Evolutionary conservation across 2,888 invertebrate species (phyloP).

Genomic region (Apamea sordens): DNA sequence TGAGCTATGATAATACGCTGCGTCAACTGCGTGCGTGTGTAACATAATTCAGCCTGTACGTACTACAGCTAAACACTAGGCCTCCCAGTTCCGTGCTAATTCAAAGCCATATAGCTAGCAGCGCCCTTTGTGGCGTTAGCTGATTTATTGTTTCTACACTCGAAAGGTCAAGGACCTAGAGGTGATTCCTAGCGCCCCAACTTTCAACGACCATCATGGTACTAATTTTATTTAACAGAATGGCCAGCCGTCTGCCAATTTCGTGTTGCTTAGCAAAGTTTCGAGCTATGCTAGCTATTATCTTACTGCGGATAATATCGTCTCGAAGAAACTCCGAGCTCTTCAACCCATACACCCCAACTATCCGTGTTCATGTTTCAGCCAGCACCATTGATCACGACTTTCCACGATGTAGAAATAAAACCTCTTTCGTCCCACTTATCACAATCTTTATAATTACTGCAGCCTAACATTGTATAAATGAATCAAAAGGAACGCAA

Average conservation of each 20-base stretch:
- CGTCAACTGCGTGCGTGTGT: not conserved
- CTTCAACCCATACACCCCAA: not conserved
- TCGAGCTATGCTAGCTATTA: constrained; percentile 2
- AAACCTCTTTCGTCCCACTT: not conserved
- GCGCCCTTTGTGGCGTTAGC: not conserved
- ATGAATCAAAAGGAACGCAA: constrained; percentile 41
- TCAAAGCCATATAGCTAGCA: not conserved
- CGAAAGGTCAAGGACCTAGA: not conserved
- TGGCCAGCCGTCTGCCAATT: not conserved
- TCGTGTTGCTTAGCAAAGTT: not conserved
- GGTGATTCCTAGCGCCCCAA: not conserved
- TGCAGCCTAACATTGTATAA: constrained; percentile 26
- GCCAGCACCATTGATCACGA: not conserved
- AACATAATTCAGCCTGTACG: not conserved
- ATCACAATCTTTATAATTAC: constrained; percentile 4
- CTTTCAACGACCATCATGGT: not conserved
- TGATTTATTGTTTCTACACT: not conserved
- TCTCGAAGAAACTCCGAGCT: not conserved
- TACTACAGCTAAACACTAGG: not conserved
- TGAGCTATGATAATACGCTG: not conserved
- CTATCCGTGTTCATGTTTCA: not conserved
- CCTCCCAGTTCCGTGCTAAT: not conserved
- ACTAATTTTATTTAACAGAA: not conserved
- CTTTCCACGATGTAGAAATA: not conserved
- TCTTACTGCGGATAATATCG: constrained; percentile 5